Evolutionary conservation across 2,888 invertebrate species (phyloP).

Genomic region (Leucophenga montana): DNA sequence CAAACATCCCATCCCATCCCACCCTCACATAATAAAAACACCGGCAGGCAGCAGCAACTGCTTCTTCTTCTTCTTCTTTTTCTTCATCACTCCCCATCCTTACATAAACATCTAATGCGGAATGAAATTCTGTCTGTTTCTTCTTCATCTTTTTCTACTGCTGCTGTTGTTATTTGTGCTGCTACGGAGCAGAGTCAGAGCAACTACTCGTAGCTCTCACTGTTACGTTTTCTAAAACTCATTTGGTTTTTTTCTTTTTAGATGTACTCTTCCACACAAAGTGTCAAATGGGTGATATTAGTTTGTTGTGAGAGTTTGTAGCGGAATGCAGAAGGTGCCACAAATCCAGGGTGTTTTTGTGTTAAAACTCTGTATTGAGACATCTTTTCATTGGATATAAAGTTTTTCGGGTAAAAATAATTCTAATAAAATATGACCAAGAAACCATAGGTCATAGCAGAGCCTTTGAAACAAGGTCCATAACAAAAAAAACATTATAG

Average conservation of each 20-base stretch:
- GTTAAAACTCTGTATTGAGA: too few relatives aligned
- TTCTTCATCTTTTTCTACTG: neutral
- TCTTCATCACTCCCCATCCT: neutral
- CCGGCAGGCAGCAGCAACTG: conserved; percentile 38
- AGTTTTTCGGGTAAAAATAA: too few relatives aligned
- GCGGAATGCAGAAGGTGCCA: too few relatives aligned
- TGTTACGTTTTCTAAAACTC: conserved; percentile 20
- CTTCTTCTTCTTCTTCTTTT: neutral
- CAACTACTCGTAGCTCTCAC: conserved; percentile 29
- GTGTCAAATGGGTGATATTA: too few relatives aligned
- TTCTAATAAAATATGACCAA: too few relatives aligned
- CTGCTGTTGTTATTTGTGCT: conserved; percentile 31
- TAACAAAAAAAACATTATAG: too few relatives aligned
- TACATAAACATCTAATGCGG: too few relatives aligned
- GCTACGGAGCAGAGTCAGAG: neutral
- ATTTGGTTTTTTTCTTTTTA: conserved; percentile 15
- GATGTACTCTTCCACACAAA: conserved; percentile 28
- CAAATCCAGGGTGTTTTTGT: too few relatives aligned
- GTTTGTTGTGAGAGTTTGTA: too few relatives aligned
- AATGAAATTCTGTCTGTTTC: neutral
- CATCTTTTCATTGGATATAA: too few relatives aligned
- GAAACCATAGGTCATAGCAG: too few relatives aligned
- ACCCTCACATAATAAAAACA: conserved; percentile 52
- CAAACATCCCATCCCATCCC: conserved; percentile 49
- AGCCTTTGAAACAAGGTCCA: too few relatives aligned